A percentile compares a stretch with the other conserved stretches of the same genome.
These are phyloP conservation scores for Gryllus longicercus DNA, from an alignment of 2,888 invertebrate genomes.

Conservation along the genomic window DNA sequence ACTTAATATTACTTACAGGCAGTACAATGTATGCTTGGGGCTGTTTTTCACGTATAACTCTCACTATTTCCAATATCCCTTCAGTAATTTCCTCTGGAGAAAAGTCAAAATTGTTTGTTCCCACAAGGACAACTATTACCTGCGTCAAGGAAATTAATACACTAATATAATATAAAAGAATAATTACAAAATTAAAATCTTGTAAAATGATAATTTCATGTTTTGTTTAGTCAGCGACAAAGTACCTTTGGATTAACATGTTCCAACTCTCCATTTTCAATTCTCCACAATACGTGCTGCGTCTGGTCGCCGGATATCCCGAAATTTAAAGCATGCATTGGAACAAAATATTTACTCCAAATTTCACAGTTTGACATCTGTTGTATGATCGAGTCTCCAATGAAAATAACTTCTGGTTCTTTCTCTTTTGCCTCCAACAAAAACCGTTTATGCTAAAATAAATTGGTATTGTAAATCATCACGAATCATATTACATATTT, in stretches of 20 bases:
- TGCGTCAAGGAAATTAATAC: constrained; percentile 46
- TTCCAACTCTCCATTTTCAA: constrained; percentile 85
- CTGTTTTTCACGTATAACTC: constrained; percentile 70
- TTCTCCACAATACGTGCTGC: constrained; percentile 86
- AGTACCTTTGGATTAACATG: constrained; percentile 81
- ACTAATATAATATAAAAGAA: constrained; percentile 21
- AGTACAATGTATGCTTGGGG: constrained; percentile 78
- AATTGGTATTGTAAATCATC: constrained; percentile 20
- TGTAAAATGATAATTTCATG: not conserved
- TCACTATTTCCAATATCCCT: constrained; percentile 75
- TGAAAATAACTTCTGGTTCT: constrained; percentile 88
- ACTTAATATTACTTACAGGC: constrained; percentile 62
- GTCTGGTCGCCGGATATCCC: constrained; percentile 85
- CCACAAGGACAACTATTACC: constrained; percentile 82
- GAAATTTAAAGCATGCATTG: constrained; percentile 86
- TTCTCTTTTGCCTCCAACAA: constrained; percentile 79
- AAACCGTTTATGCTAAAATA: constrained; percentile 77
- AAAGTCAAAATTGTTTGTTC: constrained; percentile 82
- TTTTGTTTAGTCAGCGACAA: not conserved
- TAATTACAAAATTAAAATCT: not conserved
- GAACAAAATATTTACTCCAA: constrained; percentile 88
- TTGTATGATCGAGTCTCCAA: constrained; percentile 85
- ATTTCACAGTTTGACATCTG: constrained; percentile 78
- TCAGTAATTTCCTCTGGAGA: constrained; percentile 76
- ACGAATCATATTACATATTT: constrained; percentile 19